These are phyloP conservation scores for Itoplectis maculator DNA, from an alignment of 2,888 invertebrate species.

Conservation along the genomic window DNA sequence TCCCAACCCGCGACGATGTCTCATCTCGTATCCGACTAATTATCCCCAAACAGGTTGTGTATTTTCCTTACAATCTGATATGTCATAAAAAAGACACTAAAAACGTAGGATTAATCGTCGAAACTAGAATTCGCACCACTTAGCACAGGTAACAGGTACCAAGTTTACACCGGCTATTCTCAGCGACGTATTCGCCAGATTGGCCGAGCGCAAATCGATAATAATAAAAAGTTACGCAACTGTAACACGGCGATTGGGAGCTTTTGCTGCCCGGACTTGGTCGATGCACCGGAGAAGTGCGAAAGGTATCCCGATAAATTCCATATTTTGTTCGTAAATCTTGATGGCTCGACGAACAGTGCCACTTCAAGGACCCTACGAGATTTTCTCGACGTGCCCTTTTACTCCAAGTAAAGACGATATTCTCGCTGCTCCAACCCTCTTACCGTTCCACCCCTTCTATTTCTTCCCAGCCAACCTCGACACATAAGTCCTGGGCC, in stretches of 20 bases:
- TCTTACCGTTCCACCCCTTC: too few relatives aligned
- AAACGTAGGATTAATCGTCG: constrained; percentile 10
- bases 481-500: constrained; percentile 43
- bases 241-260: constrained; percentile 11
- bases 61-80: constrained; percentile 7
- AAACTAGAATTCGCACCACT: background rate
- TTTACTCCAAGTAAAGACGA: constrained; percentile 7
- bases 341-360: constrained; percentile 46
- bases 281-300: constrained; percentile 40
- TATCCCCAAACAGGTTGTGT: constrained; percentile 27
- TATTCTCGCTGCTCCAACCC: too few relatives aligned
- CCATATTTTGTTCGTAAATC: constrained; percentile 68
- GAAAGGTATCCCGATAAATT: constrained; percentile 69
- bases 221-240: constrained; percentile 55
- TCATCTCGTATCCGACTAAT: constrained; percentile 28
- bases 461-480: constrained; percentile 9
- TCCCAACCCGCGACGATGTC: background rate
- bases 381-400: constrained; percentile 46
- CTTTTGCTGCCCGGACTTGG: constrained; percentile 41
- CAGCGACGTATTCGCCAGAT: constrained; percentile 23
- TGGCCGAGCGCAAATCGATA: constrained; percentile 28
- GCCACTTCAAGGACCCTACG: constrained; percentile 41
- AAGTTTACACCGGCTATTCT: constrained; percentile 7
- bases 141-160: constrained; percentile 17
- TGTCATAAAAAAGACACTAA: background rate